Base-by-base conservation (phyloP, 2,113 vertebrate genomes). In the Labeo catla region DNA sequence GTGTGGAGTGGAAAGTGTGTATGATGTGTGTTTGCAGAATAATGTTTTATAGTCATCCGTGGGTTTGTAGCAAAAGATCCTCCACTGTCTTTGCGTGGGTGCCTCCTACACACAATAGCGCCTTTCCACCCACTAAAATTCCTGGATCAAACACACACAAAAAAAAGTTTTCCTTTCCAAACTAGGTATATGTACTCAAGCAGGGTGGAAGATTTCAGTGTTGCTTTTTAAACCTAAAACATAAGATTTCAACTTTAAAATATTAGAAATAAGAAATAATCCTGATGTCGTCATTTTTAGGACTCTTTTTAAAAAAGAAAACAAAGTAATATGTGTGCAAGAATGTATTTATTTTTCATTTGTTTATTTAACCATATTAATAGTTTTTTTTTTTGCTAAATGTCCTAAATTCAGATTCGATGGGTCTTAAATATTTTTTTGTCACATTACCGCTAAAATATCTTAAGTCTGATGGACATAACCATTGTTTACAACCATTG, bases 31-130 rank as follows among this genome's bases (percentile, higher is more conserved):
- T 28, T n/a, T 68, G 8, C 74, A 77, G 74, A 36, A 45, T 47
- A 9, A 66, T 49, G 28, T 19, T 34, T 73, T 68, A 86, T 65
- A 70, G 3, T 70, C 54, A 43, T 39, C 36, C 81, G 36, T 88
- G 85, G 76, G 74, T 87, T 80, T 82, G 84, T 84, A 88, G 85
- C 85, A 90, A 88, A 28, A 34, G 4, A 11, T 63, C 72, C 83
- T 92, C 88, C 90, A 87, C 86, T 91, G 91, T 92, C 91, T 86
- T 88, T 28, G 76, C 70, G 49, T 50, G 49, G 45, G 54, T 65
- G 23, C 74, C 72, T 23, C 79, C 52, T 86, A 87, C 79, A 85
- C 83, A 82, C 79, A 47, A 72, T 73, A 78, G 21, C 76, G 11
- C 54, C 54, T 76, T 83, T 68, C 57, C 81, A 57, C 81, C 81